Base-by-base conservation (phyloP, 2,113 vertebrate genomes). In the Pholis gunnellus region DNA sequence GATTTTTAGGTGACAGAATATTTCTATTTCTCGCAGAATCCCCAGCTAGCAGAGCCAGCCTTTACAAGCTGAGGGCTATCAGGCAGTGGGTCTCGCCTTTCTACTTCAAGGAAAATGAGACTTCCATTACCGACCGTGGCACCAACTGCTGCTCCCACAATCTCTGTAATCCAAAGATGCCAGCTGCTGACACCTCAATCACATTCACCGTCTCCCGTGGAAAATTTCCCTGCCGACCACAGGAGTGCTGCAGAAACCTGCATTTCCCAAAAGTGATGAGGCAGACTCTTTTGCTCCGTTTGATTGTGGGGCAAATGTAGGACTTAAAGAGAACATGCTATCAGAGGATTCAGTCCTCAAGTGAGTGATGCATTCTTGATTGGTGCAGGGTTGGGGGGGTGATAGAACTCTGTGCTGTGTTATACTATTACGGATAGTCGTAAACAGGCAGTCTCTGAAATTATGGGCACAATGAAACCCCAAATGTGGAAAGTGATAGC, bases 171-270 rank as follows among this genome's bases (percentile, higher is more conserved):
- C 91, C 92, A 86, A 88, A 92, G 85, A 93, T 90, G 89, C 87
- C 89, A 89, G 85, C 85, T 88, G 87, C 87, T 94, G 93, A 95
- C 94, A 93, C 92, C 90, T 93, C 93, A 93, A 92, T 94, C 90
- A 94, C 91, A 87, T 91, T 90, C 88, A 77, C 73, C 22, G 67
- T 85, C 88, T 88, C 71, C 70, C 80, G 71, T 42, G 70, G 79
- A 89, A 91, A 82, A 84, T 81, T 5, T 89, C 52, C 70, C 85
- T 9, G 8, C 38, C 65, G 46, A 78, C 81, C 79, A 72, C 67
- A 75, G 72, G 67, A 73, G 65, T 38, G 65, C 54, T 63, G 59
- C 56, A 85, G 73, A 81, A 83, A 68, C 67, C 75, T 27, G 72
- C 48, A 79, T 85, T 79, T 82, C 46, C 59, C 80, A 44, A 68